Evolutionary conservation across 1,140 invertebrate genomes (phyloP).

Genomic region (Apis florea): DNA sequence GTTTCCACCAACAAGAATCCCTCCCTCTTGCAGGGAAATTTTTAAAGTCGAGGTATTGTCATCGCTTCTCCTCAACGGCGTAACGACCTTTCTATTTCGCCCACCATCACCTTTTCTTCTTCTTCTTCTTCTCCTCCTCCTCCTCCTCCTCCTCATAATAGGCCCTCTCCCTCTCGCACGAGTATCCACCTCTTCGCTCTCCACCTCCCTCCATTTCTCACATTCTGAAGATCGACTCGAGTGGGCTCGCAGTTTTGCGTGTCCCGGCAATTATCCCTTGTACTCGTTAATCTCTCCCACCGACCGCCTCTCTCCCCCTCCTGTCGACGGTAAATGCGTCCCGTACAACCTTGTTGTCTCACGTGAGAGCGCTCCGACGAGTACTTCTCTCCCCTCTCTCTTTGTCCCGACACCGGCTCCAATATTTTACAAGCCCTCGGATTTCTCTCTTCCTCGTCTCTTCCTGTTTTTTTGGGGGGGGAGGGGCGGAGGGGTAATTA

Average conservation of each 20-base stretch:
- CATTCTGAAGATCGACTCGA: constrained; percentile 71
- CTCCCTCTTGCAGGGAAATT: constrained; percentile 28
- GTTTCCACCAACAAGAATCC: neutral
- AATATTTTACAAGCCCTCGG: constrained; percentile 31
- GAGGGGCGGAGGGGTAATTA: too few species aligned
- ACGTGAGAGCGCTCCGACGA: constrained; percentile 54
- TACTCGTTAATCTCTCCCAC: constrained; percentile 65
- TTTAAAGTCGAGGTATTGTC: constrained; percentile 63
- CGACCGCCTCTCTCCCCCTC: neutral
- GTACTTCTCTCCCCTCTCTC: constrained; percentile 26
- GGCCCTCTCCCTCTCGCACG: constrained; percentile 30
- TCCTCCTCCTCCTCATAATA: neutral
- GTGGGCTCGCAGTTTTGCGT: constrained; percentile 71
- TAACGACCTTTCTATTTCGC: constrained; percentile 61
- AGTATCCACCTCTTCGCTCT: too few species aligned
- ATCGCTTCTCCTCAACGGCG: constrained; percentile 55
- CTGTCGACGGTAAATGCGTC: constrained; percentile 49
- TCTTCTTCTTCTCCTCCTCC: neutral
- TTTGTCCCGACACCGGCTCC: constrained; percentile 17
- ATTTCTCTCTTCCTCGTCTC: too few species aligned
- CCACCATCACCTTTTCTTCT: neutral
- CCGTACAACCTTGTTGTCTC: constrained; percentile 64
- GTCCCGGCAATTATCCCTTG: constrained; percentile 72
- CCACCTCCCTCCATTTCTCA: constrained; percentile 34
- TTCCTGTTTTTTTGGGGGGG: too few species aligned